Percentiles rank a stretch among this genome's conserved stretches.
phyloP scores from a whole-genome alignment of 2,113 vertebrate genomes.

The Silurus glanis region DNA sequence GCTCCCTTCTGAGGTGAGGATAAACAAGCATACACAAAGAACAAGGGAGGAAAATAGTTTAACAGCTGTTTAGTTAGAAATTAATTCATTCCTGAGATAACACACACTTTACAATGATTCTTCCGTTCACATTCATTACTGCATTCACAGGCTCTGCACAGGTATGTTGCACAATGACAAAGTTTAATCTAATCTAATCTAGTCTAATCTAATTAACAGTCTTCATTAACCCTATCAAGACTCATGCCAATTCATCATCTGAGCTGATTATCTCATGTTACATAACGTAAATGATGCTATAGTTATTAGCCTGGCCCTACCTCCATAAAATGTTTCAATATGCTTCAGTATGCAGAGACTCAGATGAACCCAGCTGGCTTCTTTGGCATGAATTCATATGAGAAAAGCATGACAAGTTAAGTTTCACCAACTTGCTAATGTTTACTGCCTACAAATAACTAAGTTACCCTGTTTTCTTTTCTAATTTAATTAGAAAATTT shows the following conservation, averaged over 20 bases:
- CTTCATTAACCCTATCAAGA: not conserved
- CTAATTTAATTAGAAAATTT: not conserved
- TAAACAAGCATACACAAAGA: slow-evolving; percentile 9
- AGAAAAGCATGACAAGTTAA: not conserved
- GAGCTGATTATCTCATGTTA: not conserved
- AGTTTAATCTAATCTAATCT: too few relatives aligned
- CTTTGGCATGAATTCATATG: not conserved
- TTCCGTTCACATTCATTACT: not conserved
- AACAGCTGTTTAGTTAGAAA: not conserved
- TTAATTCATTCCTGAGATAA: not conserved
- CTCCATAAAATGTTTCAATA: not conserved
- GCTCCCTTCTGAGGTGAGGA: slow-evolving; percentile 77
- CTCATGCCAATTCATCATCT: not conserved
- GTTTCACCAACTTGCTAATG: not conserved
- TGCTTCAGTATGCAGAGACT: not conserved
- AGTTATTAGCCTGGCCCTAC: not conserved
- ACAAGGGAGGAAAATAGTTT: not conserved
- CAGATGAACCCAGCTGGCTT: not conserved
- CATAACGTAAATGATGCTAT: not conserved
- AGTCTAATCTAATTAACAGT: too few relatives aligned
- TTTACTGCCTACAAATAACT: not conserved
- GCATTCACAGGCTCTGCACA: too few relatives aligned
- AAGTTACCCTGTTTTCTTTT: not conserved
- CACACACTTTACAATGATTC: not conserved
- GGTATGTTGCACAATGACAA: too few relatives aligned